Base-by-base conservation (phyloP, 2,113 vertebrate species). In the Urocynchramus pylzowi region DNA sequence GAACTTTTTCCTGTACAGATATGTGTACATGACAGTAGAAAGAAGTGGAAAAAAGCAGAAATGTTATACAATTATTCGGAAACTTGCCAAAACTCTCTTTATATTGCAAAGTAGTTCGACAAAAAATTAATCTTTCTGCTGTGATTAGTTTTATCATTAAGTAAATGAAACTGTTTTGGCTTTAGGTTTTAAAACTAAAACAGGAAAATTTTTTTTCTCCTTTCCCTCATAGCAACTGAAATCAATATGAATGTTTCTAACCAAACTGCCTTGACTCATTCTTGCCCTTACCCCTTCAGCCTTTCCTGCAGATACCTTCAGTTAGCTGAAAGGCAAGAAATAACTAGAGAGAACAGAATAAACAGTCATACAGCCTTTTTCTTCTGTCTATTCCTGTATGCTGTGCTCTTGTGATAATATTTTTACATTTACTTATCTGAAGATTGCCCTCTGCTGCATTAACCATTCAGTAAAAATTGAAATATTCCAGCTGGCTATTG, bases 171-270 rank as follows among this genome's bases (percentile, higher is more conserved):
- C n/a, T 39, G 7, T 2, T 93, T 88, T 91, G 24, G 54, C 39
- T 95, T 79, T 77, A 87, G 31, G 23, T 85, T 93, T 95, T 81
- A 75, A 78, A 89, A 70, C 42, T 70, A 59, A 70, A 92, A 64
- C 2, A 23, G 53, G 19, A 68, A 76, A 53, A 31, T 3, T 57
- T 78, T 81, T 81, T 15, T 88, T 77, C 22, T 91, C 17, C 17
- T 91, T 31, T 84, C 42, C 10, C 16, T 47, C 11, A 31, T 4
- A 75, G 24, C 52, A 86, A 22, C 30, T 26, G 30, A 90, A 94
- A 89, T 77, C 39, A 52, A 49, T 70, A 56, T 13, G 31, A 90
- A 53, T 18, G 13, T 68, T 87, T 53, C 49, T 44, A 37, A 87
- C 35, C 60, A 77, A 87, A 45, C 21, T 67, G 30, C 24, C 28